These are phyloP conservation scores for Arctocebus calabarensis DNA, from an alignment of 2,797 vertebrate genomes.

Conservation along the genomic window DNA sequence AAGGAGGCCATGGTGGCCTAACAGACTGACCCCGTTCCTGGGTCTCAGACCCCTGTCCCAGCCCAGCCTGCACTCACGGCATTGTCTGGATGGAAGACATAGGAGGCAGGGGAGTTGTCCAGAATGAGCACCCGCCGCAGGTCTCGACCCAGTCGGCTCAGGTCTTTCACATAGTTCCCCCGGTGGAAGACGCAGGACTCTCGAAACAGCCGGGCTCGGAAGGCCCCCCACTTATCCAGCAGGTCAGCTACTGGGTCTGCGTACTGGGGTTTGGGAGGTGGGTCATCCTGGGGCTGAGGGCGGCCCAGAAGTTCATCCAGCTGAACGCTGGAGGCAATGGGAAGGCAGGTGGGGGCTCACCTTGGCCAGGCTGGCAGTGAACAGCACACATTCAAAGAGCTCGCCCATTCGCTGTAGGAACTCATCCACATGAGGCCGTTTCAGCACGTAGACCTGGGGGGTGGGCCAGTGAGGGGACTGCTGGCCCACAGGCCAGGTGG, in stretches of 20 bases:
- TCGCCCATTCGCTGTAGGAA: constrained; percentile 98
- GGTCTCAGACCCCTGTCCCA: background rate
- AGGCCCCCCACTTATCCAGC: constrained; percentile 97
- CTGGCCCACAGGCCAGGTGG: background rate
- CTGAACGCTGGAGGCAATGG: background rate
- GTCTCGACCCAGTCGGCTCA: constrained; percentile 97
- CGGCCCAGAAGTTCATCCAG: background rate
- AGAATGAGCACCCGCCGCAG: constrained; percentile 96
- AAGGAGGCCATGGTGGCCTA: background rate
- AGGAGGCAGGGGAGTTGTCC: constrained; percentile 98
- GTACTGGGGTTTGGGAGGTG: constrained; percentile 87
- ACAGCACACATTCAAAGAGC: constrained; percentile 97
- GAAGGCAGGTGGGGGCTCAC: constrained; percentile 84
- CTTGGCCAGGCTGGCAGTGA: constrained; percentile 98
- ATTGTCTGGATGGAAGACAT: constrained; percentile 98
- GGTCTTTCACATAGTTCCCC: constrained; percentile 98
- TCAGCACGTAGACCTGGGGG: constrained; percentile 96
- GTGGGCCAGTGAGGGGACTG: constrained; percentile 68
- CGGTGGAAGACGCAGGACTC: constrained; percentile 98
- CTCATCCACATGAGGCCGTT: constrained; percentile 96
- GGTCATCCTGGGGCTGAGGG: background rate
- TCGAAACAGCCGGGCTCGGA: constrained; percentile 96
- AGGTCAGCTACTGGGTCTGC: constrained; percentile 97
- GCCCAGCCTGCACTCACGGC: constrained; percentile 89
- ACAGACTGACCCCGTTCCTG: background rate